Evolutionary conservation across 2,113 vertebrate genomes (phyloP), one percentile per base, ranked within the genome.

Genomic region (Calypte anna): DNA sequence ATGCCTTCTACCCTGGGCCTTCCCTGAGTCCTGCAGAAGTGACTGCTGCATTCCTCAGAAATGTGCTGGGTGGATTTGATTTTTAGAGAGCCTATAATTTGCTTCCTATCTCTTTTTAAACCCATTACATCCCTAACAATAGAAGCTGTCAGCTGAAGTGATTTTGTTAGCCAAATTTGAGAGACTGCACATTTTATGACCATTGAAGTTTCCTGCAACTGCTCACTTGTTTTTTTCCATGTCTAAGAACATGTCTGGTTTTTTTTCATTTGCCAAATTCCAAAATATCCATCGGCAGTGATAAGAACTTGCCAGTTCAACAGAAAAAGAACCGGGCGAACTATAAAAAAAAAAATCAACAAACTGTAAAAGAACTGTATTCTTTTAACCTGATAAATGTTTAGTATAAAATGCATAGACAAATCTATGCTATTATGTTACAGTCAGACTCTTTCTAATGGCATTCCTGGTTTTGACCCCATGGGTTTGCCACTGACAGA

Each of bases 41-140:
- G 55, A 93, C 87, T 94, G 33, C 58, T 69, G 33, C 8, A 6
- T 55, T 64, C 81, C 23, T 48, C 59, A 80, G 89, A 80, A 91
- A 90, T 88, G 7, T 75, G 59, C 51, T 75, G 82, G 87, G 64
- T 88, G 57, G 33, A 27, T 78, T 86, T 94, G 85, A 93, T 95
- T 95, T 94, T 82, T 63, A 83, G 72, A 90, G 91, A 91, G 53
- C 57, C 76, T 90, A 9, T 91, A 92, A 96, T 95, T 95, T 94
- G 10, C 82, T 80, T 88, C 80, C 69, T 91, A 51, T 88, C 44
- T 88, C 82, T 90, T 93, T 94, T 94, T 88, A 94, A 90, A 90
- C 40, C 61, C 53, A 38, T 70, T 90, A 85, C 64, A 77, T 91
- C 54, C 61, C 38, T 74, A 93, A 95, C 94, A 95, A 95, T 46